A percentile compares a stretch with the other conserved stretches of the same genome.
These are phyloP conservation scores for Theretra japonica DNA, from an alignment of 2,888 invertebrate genomes.

Conservation along the genomic window DNA sequence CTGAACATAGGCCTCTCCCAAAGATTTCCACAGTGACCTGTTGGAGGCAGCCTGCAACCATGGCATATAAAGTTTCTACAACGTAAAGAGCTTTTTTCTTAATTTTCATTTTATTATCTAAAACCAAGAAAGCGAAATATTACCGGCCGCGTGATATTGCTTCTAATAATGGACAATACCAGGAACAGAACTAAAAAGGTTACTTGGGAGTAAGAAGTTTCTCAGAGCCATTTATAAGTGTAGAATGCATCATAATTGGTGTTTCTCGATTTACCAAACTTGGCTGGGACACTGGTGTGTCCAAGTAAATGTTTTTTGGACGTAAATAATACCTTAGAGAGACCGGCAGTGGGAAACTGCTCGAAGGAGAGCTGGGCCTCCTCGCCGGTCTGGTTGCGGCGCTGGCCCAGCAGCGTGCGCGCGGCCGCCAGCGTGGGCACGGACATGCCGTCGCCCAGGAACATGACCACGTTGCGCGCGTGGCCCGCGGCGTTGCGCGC, in stretches of 20 bases:
- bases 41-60: no score
- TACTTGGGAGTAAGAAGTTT: no score
- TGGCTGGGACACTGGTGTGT: neutral
- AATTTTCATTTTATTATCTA: no score
- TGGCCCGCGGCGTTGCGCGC: slow-evolving; percentile 59
- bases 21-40: no score
- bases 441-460: slow-evolving; percentile 90
- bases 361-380: slow-evolving; percentile 85
- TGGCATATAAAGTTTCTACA: no score
- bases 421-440: slow-evolving; percentile 87
- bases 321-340: slow-evolving; percentile 46
- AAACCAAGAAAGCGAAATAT: no score
- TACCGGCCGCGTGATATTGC: slow-evolving; percentile 35
- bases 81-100: no score
- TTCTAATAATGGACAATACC: neutral
- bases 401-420: slow-evolving; percentile 86
- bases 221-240: no score
- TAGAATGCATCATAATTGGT: neutral
- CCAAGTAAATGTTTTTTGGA: no score
- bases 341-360: slow-evolving; percentile 84
- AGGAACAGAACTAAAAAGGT: no score
- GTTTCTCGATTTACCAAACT: neutral
- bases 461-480: slow-evolving; percentile 86
- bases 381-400: slow-evolving; percentile 79
- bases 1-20: no score